phyloP scores from a whole-genome alignment of 2,113 vertebrate genomes.

The Proterorhinus semilunaris region DNA sequence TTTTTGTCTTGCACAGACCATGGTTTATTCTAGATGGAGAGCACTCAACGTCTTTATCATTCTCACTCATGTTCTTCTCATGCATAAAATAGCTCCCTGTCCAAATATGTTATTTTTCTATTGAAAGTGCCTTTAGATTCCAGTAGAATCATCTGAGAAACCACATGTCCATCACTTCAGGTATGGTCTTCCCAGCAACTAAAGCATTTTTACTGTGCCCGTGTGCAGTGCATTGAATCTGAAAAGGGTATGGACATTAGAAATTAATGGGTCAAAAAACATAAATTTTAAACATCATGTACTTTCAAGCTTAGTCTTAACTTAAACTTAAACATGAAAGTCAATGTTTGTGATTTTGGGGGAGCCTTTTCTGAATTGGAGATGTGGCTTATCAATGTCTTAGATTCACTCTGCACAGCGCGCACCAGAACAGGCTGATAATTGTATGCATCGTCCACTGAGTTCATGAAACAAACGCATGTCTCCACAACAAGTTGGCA shows the following conservation, averaged over 20 bases:
- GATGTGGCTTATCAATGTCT: conserved; percentile 25
- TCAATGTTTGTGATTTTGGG: background rate
- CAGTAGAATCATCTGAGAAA: conserved; percentile 1
- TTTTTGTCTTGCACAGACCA: conserved; percentile 51
- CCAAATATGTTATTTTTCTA: conserved; percentile 2
- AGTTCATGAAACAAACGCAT: conserved; percentile 41
- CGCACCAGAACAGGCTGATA: conserved; percentile 50
- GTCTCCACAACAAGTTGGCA: conserved; percentile 65
- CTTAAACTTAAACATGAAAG: background rate
- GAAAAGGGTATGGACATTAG: background rate
- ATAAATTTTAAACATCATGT: no score
- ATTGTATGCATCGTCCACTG: conserved; percentile 7
- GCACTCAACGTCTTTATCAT: conserved; percentile 43
- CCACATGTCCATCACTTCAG: background rate
- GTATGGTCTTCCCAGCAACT: background rate
- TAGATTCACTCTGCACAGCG: conserved; percentile 42
- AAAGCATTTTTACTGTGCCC: background rate
- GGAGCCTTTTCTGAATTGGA: background rate
- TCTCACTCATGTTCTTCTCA: conserved; percentile 17
- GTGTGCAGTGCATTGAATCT: background rate
- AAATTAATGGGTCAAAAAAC: background rate
- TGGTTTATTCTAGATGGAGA: conserved; percentile 39
- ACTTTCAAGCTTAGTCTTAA: background rate
- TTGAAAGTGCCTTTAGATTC: conserved; percentile 74
- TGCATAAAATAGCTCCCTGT: background rate